Evolutionary conservation across 2,888 invertebrate species (phyloP).

Genomic region (Adelphocoris suturalis): DNA sequence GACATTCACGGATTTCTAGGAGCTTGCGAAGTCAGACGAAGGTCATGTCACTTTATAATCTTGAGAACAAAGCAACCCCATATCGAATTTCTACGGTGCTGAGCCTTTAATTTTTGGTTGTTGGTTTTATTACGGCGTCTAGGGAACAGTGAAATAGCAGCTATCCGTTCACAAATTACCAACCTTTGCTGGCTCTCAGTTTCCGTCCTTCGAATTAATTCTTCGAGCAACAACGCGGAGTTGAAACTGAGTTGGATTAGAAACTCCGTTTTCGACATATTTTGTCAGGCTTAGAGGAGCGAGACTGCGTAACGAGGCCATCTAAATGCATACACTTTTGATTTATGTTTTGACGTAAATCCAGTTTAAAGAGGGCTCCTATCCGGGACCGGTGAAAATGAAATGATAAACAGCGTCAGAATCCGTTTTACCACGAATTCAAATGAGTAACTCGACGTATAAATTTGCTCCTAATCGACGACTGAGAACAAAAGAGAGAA

Average conservation of each 20-base stretch:
- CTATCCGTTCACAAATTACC: too few species aligned
- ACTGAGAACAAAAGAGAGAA: too few species aligned
- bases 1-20: too few species aligned
- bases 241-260: conserved; percentile 3
- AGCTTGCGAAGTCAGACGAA: too few species aligned
- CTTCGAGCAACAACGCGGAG: not conserved
- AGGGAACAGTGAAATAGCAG: too few species aligned
- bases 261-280: conserved; percentile 26
- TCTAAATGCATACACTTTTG: conserved; percentile 68
- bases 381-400: not conserved
- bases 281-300: conserved; percentile 4
- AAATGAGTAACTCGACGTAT: not conserved
- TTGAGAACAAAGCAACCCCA: too few species aligned
- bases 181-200: not conserved
- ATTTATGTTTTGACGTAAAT: conserved; percentile 59
- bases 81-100: too few species aligned
- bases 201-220: not conserved
- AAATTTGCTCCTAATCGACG: too few species aligned
- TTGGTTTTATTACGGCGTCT: too few species aligned
- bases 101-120: too few species aligned
- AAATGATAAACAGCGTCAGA: conserved; percentile 4
- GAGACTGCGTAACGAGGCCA: conserved; percentile 46
- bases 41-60: too few species aligned
- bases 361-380: conserved; percentile 2
- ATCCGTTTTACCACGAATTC: not conserved